phyloP scores from a whole-genome alignment of 64 coral and sea anemone species.

The Acropora yongei region DNA sequence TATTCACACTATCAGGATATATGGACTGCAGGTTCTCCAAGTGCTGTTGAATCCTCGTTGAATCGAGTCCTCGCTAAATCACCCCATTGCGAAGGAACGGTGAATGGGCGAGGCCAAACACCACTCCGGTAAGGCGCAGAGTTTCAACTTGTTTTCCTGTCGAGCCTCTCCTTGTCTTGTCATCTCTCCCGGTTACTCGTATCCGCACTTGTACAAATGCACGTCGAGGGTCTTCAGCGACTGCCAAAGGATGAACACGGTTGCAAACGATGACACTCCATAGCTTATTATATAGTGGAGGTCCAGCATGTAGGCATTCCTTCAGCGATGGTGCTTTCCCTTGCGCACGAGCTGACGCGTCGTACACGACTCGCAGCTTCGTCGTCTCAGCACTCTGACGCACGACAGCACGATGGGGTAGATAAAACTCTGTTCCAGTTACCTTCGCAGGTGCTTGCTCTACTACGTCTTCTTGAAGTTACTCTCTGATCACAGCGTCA shows the following conservation, averaged over 20 bases:
- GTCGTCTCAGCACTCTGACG: background rate
- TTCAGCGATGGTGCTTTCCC: slow-evolving; percentile 40
- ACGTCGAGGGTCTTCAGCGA: slow-evolving; percentile 40
- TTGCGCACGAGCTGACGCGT: slow-evolving; percentile 24
- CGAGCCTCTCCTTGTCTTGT: background rate
- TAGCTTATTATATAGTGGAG: slow-evolving; percentile 40
- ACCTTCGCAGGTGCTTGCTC: slow-evolving; percentile 1
- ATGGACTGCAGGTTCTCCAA: slow-evolving; percentile 3
- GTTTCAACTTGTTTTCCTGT: slow-evolving; percentile 28
- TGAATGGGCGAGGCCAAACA: background rate
- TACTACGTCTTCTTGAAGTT: slow-evolving; percentile 23
- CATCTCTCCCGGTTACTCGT: slow-evolving; percentile 40
- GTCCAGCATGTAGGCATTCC: slow-evolving; percentile 53
- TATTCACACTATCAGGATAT: slow-evolving; percentile 11
- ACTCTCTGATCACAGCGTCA: slow-evolving; percentile 24
- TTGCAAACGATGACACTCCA: slow-evolving; percentile 64
- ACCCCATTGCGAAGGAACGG: slow-evolving; percentile 52
- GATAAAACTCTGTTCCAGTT: slow-evolving; percentile 34
- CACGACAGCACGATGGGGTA: slow-evolving; percentile 7
- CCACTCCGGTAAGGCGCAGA: slow-evolving; percentile 21
- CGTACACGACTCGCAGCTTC: no score
- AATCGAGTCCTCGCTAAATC: background rate
- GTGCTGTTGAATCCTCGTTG: slow-evolving; percentile 13
- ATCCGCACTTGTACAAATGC: slow-evolving; percentile 67
- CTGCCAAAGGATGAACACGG: slow-evolving; percentile 61